Evolutionary conservation across 2,797 vertebrate species (phyloP).

Genomic region (Sternarchorhynchus goeldii): DNA sequence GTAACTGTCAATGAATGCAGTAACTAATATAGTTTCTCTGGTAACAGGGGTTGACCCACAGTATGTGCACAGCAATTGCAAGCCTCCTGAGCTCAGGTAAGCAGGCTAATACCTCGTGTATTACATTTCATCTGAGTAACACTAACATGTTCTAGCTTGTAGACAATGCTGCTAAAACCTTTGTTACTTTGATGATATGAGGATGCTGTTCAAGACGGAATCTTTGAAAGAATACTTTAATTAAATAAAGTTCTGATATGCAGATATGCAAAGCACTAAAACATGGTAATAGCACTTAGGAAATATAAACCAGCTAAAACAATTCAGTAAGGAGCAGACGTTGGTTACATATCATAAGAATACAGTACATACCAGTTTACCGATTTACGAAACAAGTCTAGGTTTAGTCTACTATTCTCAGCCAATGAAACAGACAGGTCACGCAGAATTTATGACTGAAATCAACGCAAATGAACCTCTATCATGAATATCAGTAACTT

Average conservation of each 20-base stretch:
- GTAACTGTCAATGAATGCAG: background rate
- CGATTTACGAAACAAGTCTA: too few relatives aligned
- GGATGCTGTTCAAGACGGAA: too few relatives aligned
- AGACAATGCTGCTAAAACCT: background rate
- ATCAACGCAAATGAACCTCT: conserved; percentile 1
- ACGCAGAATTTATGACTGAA: background rate
- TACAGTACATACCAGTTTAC: too few relatives aligned
- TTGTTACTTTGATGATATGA: background rate
- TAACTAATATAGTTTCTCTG: conserved; percentile 9
- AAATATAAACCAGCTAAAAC: too few relatives aligned
- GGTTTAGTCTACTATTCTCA: too few relatives aligned
- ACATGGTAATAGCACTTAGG: too few relatives aligned
- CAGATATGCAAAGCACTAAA: too few relatives aligned
- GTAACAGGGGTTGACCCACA: background rate
- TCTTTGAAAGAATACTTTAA: too few relatives aligned
- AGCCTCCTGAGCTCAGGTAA: conserved; percentile 5
- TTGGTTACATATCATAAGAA: too few relatives aligned
- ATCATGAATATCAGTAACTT: conserved; percentile 20
- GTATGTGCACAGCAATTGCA: background rate
- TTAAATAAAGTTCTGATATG: too few relatives aligned
- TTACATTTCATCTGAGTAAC: conserved; percentile 22
- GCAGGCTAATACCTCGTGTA: background rate
- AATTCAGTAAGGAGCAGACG: too few relatives aligned
- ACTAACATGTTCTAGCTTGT: conserved; percentile 3
- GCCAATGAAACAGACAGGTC: background rate